Percentiles rank a stretch among this genome's conserved stretches.
phyloP scores from a whole-genome alignment of 2,888 invertebrate genomes.

The Dryomyza anilis region DNA sequence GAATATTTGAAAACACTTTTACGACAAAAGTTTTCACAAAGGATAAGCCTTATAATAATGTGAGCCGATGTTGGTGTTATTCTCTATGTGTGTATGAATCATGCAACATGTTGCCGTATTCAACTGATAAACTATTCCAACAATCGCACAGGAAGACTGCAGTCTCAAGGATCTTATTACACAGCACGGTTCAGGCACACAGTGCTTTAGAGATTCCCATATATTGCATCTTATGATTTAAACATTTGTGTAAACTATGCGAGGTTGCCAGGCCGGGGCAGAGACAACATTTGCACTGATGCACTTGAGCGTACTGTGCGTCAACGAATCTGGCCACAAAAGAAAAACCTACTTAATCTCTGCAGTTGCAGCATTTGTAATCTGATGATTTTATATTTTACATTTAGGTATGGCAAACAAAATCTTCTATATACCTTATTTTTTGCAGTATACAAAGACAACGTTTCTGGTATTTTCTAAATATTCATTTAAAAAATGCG shows the following conservation, averaged over 20 bases:
- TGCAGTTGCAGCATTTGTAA: too few species aligned
- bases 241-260: neutral
- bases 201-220: too few species aligned
- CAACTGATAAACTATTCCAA: neutral
- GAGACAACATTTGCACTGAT: neutral
- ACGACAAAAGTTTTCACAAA: neutral
- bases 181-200: neutral
- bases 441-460: too few species aligned
- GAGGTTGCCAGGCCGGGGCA: neutral
- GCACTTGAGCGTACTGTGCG: neutral
- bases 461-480: too few species aligned
- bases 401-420: too few species aligned
- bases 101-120: neutral
- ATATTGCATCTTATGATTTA: conserved; percentile 8
- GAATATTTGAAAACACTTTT: conserved; percentile 5
- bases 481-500: too few species aligned
- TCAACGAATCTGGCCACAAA: neutral
- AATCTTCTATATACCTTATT: too few species aligned
- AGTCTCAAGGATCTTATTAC: neutral
- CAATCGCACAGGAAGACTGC: too few species aligned
- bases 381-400: too few species aligned
- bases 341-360: neutral
- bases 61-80: neutral
- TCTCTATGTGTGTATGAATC: neutral
- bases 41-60: neutral